phyloP scores from a whole-genome alignment of 2,888 invertebrate species.

The Pharmacophagus antenor region DNA sequence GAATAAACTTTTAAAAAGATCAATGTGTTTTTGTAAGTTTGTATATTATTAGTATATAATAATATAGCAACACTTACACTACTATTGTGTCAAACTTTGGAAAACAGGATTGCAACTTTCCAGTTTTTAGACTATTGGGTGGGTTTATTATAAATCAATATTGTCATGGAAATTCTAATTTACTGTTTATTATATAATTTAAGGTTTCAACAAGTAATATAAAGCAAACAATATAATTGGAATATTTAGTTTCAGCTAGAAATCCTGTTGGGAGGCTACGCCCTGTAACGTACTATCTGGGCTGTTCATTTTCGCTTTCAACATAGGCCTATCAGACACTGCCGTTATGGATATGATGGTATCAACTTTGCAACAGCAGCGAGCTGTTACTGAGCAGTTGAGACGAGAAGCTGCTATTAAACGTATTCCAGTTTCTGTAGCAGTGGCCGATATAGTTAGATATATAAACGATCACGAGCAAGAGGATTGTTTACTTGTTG shows the following conservation, averaged over 20 bases:
- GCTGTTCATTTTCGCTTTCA: slow-evolving; percentile 74
- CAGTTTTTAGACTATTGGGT: slow-evolving; percentile 8
- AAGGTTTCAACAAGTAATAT: not conserved
- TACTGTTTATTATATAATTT: not conserved
- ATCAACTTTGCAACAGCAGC: slow-evolving; percentile 96
- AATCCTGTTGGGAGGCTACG: slow-evolving; percentile 56
- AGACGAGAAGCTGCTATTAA: slow-evolving; percentile 94
- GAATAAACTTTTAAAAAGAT: too few relatives aligned
- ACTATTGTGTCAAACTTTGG: slow-evolving; percentile 4
- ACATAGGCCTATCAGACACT: slow-evolving; percentile 93
- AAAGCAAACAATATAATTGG: not conserved
- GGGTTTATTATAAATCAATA: not conserved
- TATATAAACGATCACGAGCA: slow-evolving; percentile 94
- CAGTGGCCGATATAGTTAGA: slow-evolving; percentile 95
- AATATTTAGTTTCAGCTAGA: slow-evolving; percentile 29
- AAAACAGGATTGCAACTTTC: slow-evolving; percentile 6
- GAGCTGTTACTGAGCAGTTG: slow-evolving; percentile 95
- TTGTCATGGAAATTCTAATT: not conserved
- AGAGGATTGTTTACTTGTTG: slow-evolving; percentile 95
- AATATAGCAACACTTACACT: slow-evolving; percentile 6
- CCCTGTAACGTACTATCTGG: slow-evolving; percentile 61
- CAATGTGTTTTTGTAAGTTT: not conserved
- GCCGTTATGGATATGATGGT: slow-evolving; percentile 96
- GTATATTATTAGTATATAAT: not conserved
- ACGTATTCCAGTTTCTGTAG: slow-evolving; percentile 92